Percentiles rank a stretch among this genome's conserved stretches.
These are phyloP conservation scores for Platycheirus albimanus DNA, from an alignment of 2,888 invertebrate species.

Conservation along the genomic window DNA sequence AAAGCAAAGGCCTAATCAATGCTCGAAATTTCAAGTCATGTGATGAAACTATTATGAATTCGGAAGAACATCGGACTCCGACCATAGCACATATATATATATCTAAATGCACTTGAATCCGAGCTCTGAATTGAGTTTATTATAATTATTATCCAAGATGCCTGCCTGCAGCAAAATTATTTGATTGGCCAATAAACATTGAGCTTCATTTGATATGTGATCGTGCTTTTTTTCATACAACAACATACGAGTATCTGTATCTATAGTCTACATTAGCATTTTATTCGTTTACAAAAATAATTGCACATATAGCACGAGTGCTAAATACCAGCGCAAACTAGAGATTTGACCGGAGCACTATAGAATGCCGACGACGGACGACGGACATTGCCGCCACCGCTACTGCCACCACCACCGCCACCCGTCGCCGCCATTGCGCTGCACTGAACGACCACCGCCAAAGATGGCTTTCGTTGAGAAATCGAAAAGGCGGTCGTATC, in stretches of 20 bases:
- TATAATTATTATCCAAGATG: conserved; percentile 26
- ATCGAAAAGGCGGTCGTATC: conserved; percentile 72
- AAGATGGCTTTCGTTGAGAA: conserved; percentile 59
- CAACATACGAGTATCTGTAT: no score
- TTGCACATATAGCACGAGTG: conserved; percentile 56
- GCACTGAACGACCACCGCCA: conserved; percentile 44
- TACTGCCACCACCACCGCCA: conserved; percentile 30
- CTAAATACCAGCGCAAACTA: conserved; percentile 45
- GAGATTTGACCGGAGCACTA: conserved; percentile 42
- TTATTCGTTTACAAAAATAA: conserved; percentile 37
- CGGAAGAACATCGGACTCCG: no score
- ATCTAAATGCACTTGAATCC: background rate
- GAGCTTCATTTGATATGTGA: conserved; percentile 79
- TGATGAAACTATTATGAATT: no score
- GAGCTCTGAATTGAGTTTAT: conserved; percentile 18
- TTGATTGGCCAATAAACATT: conserved; percentile 82
- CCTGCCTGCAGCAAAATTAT: conserved; percentile 68
- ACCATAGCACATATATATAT: no score
- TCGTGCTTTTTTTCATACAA: conserved; percentile 22
- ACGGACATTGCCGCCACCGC: no score
- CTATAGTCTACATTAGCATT: conserved; percentile 31
- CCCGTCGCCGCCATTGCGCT: no score
- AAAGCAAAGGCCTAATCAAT: no score
- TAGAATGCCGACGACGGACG: conserved; percentile 1
- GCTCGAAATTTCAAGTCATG: no score